Conservation (phyloP, 2,797 vertebrate species). For the Tangara arthus region DNA sequence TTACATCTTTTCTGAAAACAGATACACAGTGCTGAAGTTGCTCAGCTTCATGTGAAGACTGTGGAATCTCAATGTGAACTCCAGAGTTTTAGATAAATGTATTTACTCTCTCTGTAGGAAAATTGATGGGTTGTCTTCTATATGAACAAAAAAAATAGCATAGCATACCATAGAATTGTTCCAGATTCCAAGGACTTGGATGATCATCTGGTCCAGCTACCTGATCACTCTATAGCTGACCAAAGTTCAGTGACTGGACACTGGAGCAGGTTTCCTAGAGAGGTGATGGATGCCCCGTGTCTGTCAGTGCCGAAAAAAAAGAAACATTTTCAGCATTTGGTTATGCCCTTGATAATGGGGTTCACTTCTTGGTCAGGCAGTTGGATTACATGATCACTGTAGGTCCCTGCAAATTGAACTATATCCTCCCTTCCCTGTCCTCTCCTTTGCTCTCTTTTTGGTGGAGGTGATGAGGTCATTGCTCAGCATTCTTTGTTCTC, state of each 20-base stretch:
- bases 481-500: not conserved
- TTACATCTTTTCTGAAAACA: not conserved
- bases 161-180: not conserved
- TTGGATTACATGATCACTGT: not conserved
- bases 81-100: not conserved
- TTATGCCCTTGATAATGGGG: not conserved
- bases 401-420: not conserved
- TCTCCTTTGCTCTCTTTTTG: not conserved
- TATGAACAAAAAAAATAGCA: not conserved
- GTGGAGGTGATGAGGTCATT: not conserved
- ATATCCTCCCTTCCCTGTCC: not conserved
- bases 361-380: not conserved
- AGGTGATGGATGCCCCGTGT: fast-evolving
- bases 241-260: not conserved
- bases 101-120: not conserved
- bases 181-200: not conserved
- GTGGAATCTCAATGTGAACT: not conserved
- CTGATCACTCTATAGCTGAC: not conserved
- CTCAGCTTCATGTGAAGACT: not conserved
- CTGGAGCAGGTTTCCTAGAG: not conserved
- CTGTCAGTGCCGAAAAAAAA: not conserved
- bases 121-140: not conserved
- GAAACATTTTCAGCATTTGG: not conserved
- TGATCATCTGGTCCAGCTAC: not conserved
- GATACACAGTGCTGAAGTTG: not conserved